These are phyloP conservation scores for Asbolus verrucosus DNA, from an alignment of 1,140 invertebrate species.

Conservation along the genomic window DNA sequence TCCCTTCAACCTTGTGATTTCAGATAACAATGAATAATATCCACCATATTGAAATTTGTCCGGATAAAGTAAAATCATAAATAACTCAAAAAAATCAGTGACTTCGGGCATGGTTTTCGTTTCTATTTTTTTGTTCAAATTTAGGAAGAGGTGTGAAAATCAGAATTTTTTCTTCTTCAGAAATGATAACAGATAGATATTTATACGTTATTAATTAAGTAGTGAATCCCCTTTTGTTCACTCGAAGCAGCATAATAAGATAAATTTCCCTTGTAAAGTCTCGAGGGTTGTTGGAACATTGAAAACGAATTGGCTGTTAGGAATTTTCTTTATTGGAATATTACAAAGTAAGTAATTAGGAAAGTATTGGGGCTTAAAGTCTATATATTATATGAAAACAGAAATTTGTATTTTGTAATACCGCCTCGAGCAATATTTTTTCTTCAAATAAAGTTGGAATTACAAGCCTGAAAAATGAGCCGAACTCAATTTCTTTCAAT, in stretches of 20 bases:
- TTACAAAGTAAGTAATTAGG: background rate
- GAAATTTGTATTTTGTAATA: too few species aligned
- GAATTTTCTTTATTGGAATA: constrained; percentile 8
- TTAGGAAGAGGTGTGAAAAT: too few species aligned
- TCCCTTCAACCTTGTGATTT: too few species aligned
- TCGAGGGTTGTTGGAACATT: background rate
- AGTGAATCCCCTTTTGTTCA: constrained; percentile 5
- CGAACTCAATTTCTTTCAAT: too few species aligned
- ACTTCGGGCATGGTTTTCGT: too few species aligned
- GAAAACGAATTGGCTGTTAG: background rate
- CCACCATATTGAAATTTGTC: constrained; percentile 28
- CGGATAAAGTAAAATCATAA: background rate
- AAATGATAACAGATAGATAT: background rate
- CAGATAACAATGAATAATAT: constrained; percentile 33
- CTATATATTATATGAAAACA: background rate
- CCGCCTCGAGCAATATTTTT: background rate
- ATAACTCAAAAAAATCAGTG: background rate
- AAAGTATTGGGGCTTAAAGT: background rate
- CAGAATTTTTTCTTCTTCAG: too few species aligned
- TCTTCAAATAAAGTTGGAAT: background rate
- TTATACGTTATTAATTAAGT: background rate
- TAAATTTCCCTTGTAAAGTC: background rate
- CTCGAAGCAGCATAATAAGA: background rate
- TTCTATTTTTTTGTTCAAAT: too few species aligned
- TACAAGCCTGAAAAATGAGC: background rate